Conservation (phyloP, 1,140 invertebrate genomes). For the Philopotamus ludificatus region DNA sequence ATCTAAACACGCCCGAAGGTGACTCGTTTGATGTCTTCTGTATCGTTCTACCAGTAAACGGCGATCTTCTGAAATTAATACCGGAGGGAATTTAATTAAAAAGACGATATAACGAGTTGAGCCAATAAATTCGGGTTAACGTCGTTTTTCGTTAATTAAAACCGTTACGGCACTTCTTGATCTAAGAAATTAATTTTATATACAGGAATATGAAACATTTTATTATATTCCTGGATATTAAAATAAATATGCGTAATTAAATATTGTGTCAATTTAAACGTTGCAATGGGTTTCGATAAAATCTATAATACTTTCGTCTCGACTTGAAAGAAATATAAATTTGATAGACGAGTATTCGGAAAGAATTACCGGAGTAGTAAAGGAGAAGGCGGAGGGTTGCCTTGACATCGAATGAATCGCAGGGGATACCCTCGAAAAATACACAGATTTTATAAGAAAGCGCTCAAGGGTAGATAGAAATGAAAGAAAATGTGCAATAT, state of each 20-base stretch:
- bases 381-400: not conserved
- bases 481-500: conserved; percentile 11
- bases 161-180: no score
- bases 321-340: no score
- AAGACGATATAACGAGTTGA: not conserved
- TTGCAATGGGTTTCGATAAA: no score
- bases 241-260: no score
- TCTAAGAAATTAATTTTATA: no score
- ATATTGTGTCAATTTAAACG: no score
- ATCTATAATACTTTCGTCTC: no score
- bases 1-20: conserved; percentile 6
- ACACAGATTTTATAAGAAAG: conserved; percentile 23
- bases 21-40: conserved; percentile 6
- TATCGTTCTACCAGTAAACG: not conserved
- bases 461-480: conserved; percentile 14
- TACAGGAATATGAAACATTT: no score
- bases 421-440: not conserved
- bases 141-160: no score
- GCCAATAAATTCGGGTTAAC: no score
- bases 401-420: conserved; percentile 9
- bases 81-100: not conserved
- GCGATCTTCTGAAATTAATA: not conserved
- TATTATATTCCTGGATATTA: no score
- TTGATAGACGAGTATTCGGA: no score
- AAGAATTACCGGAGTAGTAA: not conserved